Base-by-base conservation (phyloP, 2,888 invertebrate genomes). In the Pseudococcus longispinus region DNA sequence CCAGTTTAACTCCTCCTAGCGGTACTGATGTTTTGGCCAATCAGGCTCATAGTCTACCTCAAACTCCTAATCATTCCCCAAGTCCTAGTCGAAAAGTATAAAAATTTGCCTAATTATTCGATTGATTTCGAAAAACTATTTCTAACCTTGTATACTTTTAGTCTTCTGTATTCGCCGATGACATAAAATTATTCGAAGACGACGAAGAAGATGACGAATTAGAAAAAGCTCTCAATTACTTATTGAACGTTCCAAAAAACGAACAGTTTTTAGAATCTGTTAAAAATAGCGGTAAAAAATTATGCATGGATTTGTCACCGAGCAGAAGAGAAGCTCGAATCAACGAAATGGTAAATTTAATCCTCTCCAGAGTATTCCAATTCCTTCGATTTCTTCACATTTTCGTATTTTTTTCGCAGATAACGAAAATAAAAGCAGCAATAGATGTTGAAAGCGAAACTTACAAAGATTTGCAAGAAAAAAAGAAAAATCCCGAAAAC, bases 261-360 rank as follows among this genome's bases (percentile, higher is more conserved):
- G 96, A 97, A 90, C 94, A 94, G 88, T 93, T 97, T 89, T 96
- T 98, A 92, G 95, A 95, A 87, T 93, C 95, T 89, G 98, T 98
- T 23, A 95, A 98, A 91, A 95, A 95, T 90, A 94, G 95, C 88
- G 97, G 98, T 80, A 95, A 94, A 90, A 94, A 94, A 90, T 93
- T 98, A 88, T 97, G 95, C 90, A 92, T 93, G 85, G 92, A 93
- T 89, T 92, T 96, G 89, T 92, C 94, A 26, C 93, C 94, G 4
- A 92, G 93, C 46, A 95, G 95, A 88, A 92, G 95, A 88, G 93
- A 94, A 87, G 93, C 93, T 70, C 95, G 95, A 91, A 96, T 98
- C 89, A 97, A 97, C 91, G 92, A 93, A 85, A 95, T 97, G 95
- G 98, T 98, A 90, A 92, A 82, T 82, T 37, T 74, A 8, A n/a